Conservation (phyloP, 2,797 vertebrate genomes). For the Gouania willdenowi region DNA sequence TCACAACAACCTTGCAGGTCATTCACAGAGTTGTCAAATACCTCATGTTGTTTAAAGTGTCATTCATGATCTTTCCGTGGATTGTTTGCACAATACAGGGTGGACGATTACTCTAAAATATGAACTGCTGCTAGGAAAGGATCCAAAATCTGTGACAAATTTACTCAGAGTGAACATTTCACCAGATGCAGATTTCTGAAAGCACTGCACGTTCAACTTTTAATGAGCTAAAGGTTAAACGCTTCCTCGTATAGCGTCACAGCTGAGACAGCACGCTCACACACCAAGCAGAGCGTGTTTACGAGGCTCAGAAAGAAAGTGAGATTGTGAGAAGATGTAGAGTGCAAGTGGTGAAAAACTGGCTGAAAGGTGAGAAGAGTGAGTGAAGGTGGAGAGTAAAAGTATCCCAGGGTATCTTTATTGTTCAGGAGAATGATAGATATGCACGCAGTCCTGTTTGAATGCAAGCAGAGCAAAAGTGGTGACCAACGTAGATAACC, state of each 20-base stretch:
- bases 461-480: not conserved
- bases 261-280: slow-evolving; percentile 13
- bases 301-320: not conserved
- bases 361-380: not conserved
- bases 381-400: slow-evolving; percentile 21
- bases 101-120: not conserved
- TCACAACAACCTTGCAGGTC: slow-evolving; percentile 17
- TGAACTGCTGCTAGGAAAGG: slow-evolving; percentile 1
- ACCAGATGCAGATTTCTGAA: slow-evolving; percentile 28
- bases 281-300: slow-evolving; percentile 2
- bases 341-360: not conserved
- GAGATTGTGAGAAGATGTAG: not conserved
- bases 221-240: slow-evolving; percentile 43
- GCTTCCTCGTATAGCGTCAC: slow-evolving; percentile 42
- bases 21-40: slow-evolving; percentile 1
- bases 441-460: not conserved
- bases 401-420: slow-evolving; percentile 1
- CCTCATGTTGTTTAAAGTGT: not conserved
- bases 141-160: not conserved
- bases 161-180: not conserved
- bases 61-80: slow-evolving; percentile 28
- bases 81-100: slow-evolving; percentile 36
- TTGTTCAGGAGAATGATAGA: slow-evolving; percentile 13
- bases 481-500: not conserved
- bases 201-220: slow-evolving; percentile 12